phyloP scores from a whole-genome alignment of 2,888 invertebrate species.

The Teinopalpus imperialis region DNA sequence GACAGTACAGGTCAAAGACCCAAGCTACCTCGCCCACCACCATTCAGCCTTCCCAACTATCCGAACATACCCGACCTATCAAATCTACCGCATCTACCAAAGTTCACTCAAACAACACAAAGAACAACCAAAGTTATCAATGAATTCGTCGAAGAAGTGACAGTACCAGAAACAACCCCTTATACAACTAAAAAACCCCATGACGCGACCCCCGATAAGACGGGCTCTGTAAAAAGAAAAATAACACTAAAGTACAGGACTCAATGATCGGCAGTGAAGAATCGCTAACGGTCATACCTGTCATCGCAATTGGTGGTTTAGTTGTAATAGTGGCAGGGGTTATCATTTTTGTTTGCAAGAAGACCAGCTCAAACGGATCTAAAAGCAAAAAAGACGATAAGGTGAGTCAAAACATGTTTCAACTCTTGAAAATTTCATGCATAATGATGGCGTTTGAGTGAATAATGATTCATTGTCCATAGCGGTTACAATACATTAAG shows the following conservation, averaged over 20 bases:
- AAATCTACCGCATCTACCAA: constrained; percentile 39
- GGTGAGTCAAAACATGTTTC: constrained; percentile 70
- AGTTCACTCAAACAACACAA: constrained; percentile 46
- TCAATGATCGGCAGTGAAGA: constrained; percentile 69
- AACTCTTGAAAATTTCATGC: constrained; percentile 6
- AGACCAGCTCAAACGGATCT: constrained; percentile 84
- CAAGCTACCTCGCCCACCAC: constrained; percentile 55
- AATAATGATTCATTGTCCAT: constrained; percentile 9
- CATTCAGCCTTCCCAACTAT: constrained; percentile 46
- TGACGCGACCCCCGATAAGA: constrained; percentile 45
- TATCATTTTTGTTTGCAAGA: constrained; percentile 87
- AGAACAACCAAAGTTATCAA: constrained; percentile 58
- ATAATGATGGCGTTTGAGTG: constrained; percentile 13
- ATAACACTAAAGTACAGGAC: constrained; percentile 53
- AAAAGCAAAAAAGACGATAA: constrained; percentile 88
- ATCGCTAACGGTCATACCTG: constrained; percentile 85
- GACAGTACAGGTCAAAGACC: constrained; percentile 51
- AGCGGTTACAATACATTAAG: constrained; percentile 12
- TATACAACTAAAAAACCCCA: constrained; percentile 50
- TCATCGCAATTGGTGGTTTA: constrained; percentile 86
- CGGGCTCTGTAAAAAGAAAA: constrained; percentile 42
- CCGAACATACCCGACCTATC: constrained; percentile 37
- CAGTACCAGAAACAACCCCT: constrained; percentile 59
- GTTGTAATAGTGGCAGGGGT: constrained; percentile 86
- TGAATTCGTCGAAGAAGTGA: constrained; percentile 44